Conservation (phyloP, 2,888 invertebrate genomes). For the Thumatha senex region DNA sequence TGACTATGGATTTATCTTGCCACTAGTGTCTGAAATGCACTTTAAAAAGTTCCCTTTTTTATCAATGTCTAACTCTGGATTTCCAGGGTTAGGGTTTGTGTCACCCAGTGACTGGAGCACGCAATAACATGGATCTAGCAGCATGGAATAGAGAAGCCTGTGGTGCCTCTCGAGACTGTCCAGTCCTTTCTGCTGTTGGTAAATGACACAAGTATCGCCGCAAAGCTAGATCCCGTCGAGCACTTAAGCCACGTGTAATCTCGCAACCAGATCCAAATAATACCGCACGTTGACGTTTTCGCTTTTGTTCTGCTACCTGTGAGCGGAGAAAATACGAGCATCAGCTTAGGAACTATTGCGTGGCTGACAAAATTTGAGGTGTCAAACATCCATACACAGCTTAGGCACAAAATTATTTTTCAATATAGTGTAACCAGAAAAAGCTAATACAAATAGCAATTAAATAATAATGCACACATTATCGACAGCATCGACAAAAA, state of each 20-base stretch:
- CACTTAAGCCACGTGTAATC: conserved; percentile 90
- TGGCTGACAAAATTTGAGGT: too few species aligned
- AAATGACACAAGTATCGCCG: conserved; percentile 87
- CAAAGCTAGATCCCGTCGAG: conserved; percentile 90
- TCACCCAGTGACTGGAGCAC: conserved; percentile 70
- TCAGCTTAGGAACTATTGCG: too few species aligned
- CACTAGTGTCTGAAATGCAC: conserved; percentile 36
- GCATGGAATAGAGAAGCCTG: conserved; percentile 81
- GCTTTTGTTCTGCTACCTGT: conserved; percentile 85
- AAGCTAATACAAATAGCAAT: too few species aligned
- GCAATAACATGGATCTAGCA: conserved; percentile 79
- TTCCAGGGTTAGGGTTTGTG: conserved; percentile 36
- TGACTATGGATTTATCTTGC: conserved; percentile 14
- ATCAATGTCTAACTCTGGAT: conserved; percentile 27
- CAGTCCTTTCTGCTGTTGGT: conserved; percentile 85
- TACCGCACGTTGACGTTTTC: conserved; percentile 84
- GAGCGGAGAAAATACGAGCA: conserved; percentile 22
- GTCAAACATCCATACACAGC: too few species aligned
- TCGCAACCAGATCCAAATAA: conserved; percentile 90
- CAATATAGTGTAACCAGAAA: too few species aligned
- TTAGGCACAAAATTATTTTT: too few species aligned
- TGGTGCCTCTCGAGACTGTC: conserved; percentile 69
- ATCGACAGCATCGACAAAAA: too few species aligned
- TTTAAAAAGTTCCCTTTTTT: conserved; percentile 16
- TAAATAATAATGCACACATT: too few species aligned